Evolutionary conservation across 1,140 invertebrate species (phyloP), one percentile per base, ranked within the genome.

Genomic region (Bicyclus anynana): DNA sequence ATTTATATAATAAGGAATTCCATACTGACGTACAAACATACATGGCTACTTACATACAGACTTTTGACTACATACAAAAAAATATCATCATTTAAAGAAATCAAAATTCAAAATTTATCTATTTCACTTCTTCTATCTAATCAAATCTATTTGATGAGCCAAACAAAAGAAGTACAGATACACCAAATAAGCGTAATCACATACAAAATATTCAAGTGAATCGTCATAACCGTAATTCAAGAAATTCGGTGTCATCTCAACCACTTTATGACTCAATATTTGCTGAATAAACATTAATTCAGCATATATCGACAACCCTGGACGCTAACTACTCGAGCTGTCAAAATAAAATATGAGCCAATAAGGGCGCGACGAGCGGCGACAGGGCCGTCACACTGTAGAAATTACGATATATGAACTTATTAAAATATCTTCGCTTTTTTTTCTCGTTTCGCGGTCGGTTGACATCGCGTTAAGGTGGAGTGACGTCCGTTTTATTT

Each of bases 281-380:
- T 58, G 49, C 18, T 6, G 20, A 38, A 52, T 50, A 62, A 52
- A 51, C 40, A 54, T 57, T 51, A 20, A 54, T 48, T 55, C 40
- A 47, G 33, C 53, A 62, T 55, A 50, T 53, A 58, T 58, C 62
- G 69, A 70, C 72, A 72, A 49, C 67, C 67, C 65, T 68, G 59
- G 65, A 67, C 67, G 60, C 64, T 72, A 71, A 76, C 69, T 68
- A 68, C 66, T 54, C 67, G 67, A 65, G 50, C 67, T 78, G 80
- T 83, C 80, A 83, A 79, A 83, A 80, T 85, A 82, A 87, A 77
- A 83, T 85, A 85, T 84, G 80, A 84, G 72, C 67, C 79, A 84
- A 85, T 85, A 81, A 79, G 75, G 74, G 68, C 65, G 62, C 70
- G 76, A 57, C 67, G 74, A 48, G 53, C 68, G 74, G 47, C 69